Base-by-base conservation (phyloP, 1,140 invertebrate genomes). In the Heliothis subflexa region DNA sequence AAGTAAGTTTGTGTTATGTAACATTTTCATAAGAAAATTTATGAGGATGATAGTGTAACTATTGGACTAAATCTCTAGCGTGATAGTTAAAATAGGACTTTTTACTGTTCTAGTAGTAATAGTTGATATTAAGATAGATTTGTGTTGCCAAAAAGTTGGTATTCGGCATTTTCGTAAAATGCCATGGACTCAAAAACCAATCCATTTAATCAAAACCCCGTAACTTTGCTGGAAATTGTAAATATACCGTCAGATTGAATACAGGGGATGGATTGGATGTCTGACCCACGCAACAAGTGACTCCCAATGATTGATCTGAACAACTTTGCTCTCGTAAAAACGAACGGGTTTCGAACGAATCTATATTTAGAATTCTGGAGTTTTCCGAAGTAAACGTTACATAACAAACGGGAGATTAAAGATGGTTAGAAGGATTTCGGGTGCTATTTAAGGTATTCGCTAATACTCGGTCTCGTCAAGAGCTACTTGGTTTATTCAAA, bases 211-310 rank as follows among this genome's bases (percentile, higher is more conserved):
- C 5, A 28, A 12, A 21, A 49, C 40, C 14, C 9, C 14, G 33
- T 61, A 62, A 16, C 33, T 28, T 62, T 11, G n/a, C n/a, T 40
- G 10, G 28, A 62, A 16, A 10, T 62, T 45, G n/a, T 28, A 16
- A 7, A 16, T 49, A 21, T 49, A 14, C 45, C 45, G 12, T 49
- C 62, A 49, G 62, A n/a, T 70, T 33, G 21, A 33, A 70, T 70
- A 54, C 21, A 25, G 21, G 14, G 16, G 49, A 49, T 21, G n/a
- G 68, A 54, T 66, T 71, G 68, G 49, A 33, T n/a, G 45, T 21
- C 52, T 52, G 68, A 71, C 68, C 62, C 45, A 13, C 25, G 68
- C 68, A 71, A 71, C 68, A 71, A 71, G 68, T 71, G 68, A 14
- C 28, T 62, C 16, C 33, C 5, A 16, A 9, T 71, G 68, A 71